These are phyloP conservation scores for Neogobius melanostomus DNA, from an alignment of 2,113 vertebrate species.

Conservation along the genomic window DNA sequence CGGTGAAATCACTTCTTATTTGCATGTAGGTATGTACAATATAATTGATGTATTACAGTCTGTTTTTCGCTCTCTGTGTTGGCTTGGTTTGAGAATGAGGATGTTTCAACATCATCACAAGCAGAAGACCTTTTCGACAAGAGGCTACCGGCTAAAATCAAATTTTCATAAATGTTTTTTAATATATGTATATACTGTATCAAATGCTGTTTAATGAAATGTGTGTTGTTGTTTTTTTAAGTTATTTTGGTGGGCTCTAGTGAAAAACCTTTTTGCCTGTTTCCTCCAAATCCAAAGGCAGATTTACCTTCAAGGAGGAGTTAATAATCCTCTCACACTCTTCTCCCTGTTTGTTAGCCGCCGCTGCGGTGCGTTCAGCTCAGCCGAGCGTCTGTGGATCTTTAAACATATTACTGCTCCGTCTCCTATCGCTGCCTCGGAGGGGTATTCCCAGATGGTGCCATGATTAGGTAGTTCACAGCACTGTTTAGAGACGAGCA, in stretches of 20 bases:
- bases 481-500: slow-evolving; percentile 75
- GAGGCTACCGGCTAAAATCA: too few relatives aligned
- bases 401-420: slow-evolving; percentile 64
- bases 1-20: too few relatives aligned
- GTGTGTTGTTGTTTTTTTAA: not conserved
- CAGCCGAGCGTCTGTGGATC: slow-evolving; percentile 58
- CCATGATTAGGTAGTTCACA: slow-evolving; percentile 74
- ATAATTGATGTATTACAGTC: too few relatives aligned
- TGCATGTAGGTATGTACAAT: too few relatives aligned
- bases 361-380: slow-evolving; percentile 63
- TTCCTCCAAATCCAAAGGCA: slow-evolving; percentile 63
- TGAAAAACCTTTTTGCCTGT: not conserved
- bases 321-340: slow-evolving; percentile 76
- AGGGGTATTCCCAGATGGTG: slow-evolving; percentile 76
- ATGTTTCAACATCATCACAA: too few relatives aligned
- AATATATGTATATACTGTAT: too few relatives aligned
- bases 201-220: not conserved
- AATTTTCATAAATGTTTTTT: too few relatives aligned
- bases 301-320: slow-evolving; percentile 78
- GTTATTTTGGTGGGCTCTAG: not conserved
- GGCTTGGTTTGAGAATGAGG: too few relatives aligned
- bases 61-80: too few relatives aligned
- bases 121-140: too few relatives aligned
- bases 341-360: slow-evolving; percentile 59
- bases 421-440: slow-evolving; percentile 66